phyloP scores from a whole-genome alignment of 2,888 invertebrate species.

The Drosophila neonasuta region DNA sequence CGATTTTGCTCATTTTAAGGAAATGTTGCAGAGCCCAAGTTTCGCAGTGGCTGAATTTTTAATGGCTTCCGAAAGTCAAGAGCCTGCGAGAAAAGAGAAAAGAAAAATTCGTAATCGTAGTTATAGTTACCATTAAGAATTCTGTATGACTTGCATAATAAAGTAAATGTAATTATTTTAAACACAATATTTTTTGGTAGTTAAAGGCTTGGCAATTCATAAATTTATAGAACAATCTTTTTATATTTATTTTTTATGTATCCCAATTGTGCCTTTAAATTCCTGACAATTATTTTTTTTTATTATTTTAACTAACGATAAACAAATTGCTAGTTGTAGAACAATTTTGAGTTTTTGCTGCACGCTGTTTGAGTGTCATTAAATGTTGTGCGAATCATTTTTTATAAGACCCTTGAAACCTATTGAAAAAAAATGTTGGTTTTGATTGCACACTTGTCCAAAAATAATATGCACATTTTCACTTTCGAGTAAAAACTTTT shows the following conservation, averaged over 20 bases:
- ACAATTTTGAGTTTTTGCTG: background rate
- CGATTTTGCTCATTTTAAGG: slow-evolving; percentile 18
- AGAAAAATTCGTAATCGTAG: slow-evolving; percentile 21
- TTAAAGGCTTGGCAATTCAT: no score
- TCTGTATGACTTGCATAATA: background rate
- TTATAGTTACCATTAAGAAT: slow-evolving; percentile 2
- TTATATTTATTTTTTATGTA: no score
- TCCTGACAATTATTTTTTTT: no score
- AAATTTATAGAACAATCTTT: no score
- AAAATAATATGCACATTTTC: slow-evolving; percentile 23
- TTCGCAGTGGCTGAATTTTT: slow-evolving; percentile 37
- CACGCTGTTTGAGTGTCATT: slow-evolving; percentile 3
- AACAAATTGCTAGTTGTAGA: background rate
- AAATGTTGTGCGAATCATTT: slow-evolving; percentile 17
- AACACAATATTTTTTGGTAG: background rate
- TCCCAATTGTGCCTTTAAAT: no score
- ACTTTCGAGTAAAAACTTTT: slow-evolving; percentile 34
- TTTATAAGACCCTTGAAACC: background rate
- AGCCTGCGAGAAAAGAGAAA: slow-evolving; percentile 3
- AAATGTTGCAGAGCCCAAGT: slow-evolving; percentile 21
- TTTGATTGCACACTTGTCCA: slow-evolving; percentile 23
- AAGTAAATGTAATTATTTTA: background rate
- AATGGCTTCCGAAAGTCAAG: slow-evolving; percentile 34
- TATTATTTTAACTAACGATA: no score
- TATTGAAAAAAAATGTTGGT: slow-evolving; percentile 24